phyloP scores from a whole-genome alignment of 2,797 vertebrate genomes.

The Echeneis naucrates region DNA sequence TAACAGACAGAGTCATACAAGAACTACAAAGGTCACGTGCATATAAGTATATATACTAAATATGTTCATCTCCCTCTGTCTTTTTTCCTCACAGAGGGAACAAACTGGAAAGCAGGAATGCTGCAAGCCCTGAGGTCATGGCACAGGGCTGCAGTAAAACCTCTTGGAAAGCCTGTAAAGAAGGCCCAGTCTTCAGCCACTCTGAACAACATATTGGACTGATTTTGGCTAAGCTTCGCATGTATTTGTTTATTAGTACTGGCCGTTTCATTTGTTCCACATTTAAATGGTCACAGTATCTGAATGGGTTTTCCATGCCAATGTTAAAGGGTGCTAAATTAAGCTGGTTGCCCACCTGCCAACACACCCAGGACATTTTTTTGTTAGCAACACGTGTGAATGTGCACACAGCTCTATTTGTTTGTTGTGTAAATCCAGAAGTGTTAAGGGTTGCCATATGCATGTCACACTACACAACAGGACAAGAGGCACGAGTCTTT shows the following conservation, averaged over 20 bases:
- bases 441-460: neutral
- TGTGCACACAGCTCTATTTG: constrained; percentile 27
- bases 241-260: constrained; percentile 21
- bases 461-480: neutral
- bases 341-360: constrained; percentile 49
- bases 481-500: neutral
- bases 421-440: constrained; percentile 17
- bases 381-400: neutral
- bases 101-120: constrained; percentile 16
- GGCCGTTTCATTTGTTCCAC: constrained; percentile 3
- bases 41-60: neutral
- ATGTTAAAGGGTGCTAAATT: constrained; percentile 26
- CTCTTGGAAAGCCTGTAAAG: constrained; percentile 9
- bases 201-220: constrained; percentile 14
- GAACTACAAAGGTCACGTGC: neutral
- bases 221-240: neutral
- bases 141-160: constrained; percentile 16
- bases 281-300: neutral
- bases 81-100: neutral
- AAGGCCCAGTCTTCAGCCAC: neutral
- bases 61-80: neutral
- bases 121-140: constrained; percentile 20
- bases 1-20: neutral
- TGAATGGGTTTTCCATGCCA: constrained; percentile 17
- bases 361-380: constrained; percentile 27